Percentiles rank a stretch among this genome's conserved stretches.
These are phyloP conservation scores for Pterostichus madidus DNA, from an alignment of 2,888 invertebrate genomes.

Conservation along the genomic window DNA sequence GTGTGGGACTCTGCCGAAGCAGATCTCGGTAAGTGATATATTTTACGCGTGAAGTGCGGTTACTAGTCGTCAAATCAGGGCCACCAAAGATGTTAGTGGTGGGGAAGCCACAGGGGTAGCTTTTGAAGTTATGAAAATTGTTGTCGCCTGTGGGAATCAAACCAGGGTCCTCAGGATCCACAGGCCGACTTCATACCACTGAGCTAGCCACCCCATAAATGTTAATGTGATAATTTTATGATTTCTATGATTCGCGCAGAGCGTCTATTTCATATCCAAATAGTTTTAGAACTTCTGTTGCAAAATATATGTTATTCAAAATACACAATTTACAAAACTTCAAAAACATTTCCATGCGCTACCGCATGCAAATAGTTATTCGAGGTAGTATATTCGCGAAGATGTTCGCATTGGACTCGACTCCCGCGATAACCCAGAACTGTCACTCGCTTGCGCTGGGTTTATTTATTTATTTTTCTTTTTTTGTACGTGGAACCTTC, in stretches of 20 bases:
- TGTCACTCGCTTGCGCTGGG: constrained; percentile 20
- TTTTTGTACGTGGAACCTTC: constrained; percentile 10
- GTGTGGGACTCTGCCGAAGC: too few relatives aligned
- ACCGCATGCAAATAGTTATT: constrained; percentile 19
- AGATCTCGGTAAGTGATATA: too few relatives aligned
- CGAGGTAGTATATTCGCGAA: constrained; percentile 1
- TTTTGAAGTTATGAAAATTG: too few relatives aligned
- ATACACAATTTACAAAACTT: constrained; percentile 12
- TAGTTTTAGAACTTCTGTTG: background rate
- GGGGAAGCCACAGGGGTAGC: too few relatives aligned
- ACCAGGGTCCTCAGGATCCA: too few relatives aligned
- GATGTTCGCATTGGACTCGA: background rate
- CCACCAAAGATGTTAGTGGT: too few relatives aligned
- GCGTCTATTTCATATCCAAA: too few relatives aligned
- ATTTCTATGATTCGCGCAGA: background rate
- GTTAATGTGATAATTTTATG: background rate
- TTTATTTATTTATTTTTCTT: constrained; percentile 32
- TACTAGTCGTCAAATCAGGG: too few relatives aligned
- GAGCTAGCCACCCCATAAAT: too few relatives aligned
- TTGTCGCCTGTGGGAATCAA: too few relatives aligned
- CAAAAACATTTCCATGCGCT: background rate
- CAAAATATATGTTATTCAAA: constrained; percentile 14
- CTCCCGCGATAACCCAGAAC: constrained; percentile 31
- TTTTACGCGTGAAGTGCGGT: too few relatives aligned
- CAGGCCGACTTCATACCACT: too few relatives aligned